These are phyloP conservation scores for Argyrosomus japonicus DNA, from an alignment of 2,113 vertebrate genomes.

Conservation along the genomic window DNA sequence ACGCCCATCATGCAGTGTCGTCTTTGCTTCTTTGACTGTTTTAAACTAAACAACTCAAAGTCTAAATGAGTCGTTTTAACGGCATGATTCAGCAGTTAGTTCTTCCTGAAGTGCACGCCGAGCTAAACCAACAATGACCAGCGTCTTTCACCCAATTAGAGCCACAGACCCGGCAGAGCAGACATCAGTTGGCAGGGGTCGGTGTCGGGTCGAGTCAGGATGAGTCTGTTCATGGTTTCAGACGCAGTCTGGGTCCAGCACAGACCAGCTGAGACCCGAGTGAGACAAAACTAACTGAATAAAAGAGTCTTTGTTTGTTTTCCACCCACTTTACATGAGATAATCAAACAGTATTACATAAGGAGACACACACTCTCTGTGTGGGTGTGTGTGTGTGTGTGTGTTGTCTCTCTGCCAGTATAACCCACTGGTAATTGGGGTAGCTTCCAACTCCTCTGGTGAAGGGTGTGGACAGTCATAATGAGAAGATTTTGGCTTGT, in stretches of 20 bases:
- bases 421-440: slow-evolving; percentile 56
- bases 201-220: slow-evolving; percentile 16
- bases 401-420: slow-evolving; percentile 42
- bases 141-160: slow-evolving; percentile 35
- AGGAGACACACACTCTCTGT: slow-evolving; percentile 36
- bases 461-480: slow-evolving; percentile 57
- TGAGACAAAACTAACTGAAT: slow-evolving; percentile 39
- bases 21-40: background rate
- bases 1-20: no score
- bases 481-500: slow-evolving; percentile 48
- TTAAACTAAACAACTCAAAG: background rate
- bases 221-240: background rate
- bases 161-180: slow-evolving; percentile 16
- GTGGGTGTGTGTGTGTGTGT: slow-evolving; percentile 24
- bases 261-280: slow-evolving; percentile 15
- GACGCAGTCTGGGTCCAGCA: slow-evolving; percentile 37
- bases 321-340: slow-evolving; percentile 39
- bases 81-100: background rate
- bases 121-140: background rate
- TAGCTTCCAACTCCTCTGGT: slow-evolving; percentile 63
- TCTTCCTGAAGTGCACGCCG: background rate
- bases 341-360: slow-evolving; percentile 59
- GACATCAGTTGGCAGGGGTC: slow-evolving; percentile 4
- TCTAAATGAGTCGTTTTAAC: background rate
- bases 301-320: slow-evolving; percentile 64